Base-by-base conservation (phyloP, 2,888 invertebrate genomes). In the Limnephilus lunatus region DNA sequence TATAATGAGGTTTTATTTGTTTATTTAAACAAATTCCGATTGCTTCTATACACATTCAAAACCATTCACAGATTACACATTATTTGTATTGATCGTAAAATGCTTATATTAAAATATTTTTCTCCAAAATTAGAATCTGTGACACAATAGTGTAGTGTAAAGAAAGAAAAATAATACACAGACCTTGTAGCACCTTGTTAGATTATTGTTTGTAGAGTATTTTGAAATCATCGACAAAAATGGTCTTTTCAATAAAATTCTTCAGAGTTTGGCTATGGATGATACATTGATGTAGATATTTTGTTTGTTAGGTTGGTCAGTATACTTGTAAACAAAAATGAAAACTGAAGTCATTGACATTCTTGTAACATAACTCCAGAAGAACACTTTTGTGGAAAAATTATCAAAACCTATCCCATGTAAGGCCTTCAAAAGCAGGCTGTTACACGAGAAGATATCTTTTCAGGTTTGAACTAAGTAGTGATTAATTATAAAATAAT, bases 1-100 rank as follows among this genome's bases (percentile, higher is more conserved):
- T 68, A n/a, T 19, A 9, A 15, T 81, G 81, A n/a, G 80, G 88
- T 89, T 89, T 89, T 89, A 89, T 81, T 91, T 91, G 90, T 92
- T 91, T 92, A 91, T 92, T 92, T 91, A 89, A 91, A 92, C 92
- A 92, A 88, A 92, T 91, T 89, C 92, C 85, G 91, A 83, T 91
- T 91, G 92, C 89, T 91, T 92, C 90, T 91, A 92, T 81, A 81
- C 90, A 83, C 91, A 92, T 91, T 92, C 92, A 91, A 91, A 80
- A 81, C 44, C 92, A 91, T 90, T 92, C 91, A 89, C 80, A 91
- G 81, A 80, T 90, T 86, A 90, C 44, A 30, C 39, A 81, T 44
- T 82, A 32, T 82, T 25, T 32, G 25, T 35, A 31, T 90, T 90
- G 82, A 90, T 90, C 90, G 30, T 19, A 90, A 30, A 90, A 90